These are phyloP conservation scores for Laterallus jamaicensis DNA, from an alignment of 2,113 vertebrate genomes.

Conservation along the genomic window DNA sequence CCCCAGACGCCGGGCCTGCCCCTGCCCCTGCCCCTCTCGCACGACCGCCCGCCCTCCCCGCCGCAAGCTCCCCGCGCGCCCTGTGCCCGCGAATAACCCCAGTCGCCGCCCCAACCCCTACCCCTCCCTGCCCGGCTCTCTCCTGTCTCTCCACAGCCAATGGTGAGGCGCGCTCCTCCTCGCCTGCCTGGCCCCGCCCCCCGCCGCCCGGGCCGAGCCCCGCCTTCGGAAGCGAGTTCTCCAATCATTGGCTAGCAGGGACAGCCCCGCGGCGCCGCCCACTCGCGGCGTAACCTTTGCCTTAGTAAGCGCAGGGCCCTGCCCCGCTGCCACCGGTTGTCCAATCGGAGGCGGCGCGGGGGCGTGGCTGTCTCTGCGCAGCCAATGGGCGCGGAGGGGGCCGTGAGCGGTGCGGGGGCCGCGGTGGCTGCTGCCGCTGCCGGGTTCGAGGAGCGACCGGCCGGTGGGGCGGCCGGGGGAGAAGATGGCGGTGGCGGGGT, in stretches of 20 bases:
- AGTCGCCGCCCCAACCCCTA: neutral
- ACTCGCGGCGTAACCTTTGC: constrained; percentile 49
- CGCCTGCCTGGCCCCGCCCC: neutral
- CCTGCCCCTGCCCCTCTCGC: neutral
- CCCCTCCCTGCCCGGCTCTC: constrained; percentile 61
- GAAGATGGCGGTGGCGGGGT: constrained; percentile 69
- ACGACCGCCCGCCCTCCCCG: accelerated
- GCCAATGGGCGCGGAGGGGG: constrained; percentile 19
- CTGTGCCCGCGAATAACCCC: constrained; percentile 76
- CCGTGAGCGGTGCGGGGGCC: neutral
- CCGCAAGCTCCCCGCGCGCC: neutral
- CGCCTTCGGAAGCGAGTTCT: neutral
- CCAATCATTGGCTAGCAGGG: neutral
- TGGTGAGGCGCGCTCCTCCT: constrained; percentile 6
- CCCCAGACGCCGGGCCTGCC: neutral
- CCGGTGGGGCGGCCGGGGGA: constrained; percentile 44
- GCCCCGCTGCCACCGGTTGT: neutral
- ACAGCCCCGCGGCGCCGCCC: neutral
- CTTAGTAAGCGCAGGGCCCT: constrained; percentile 21
- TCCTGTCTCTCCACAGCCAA: constrained; percentile 74
- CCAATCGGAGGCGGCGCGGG: neutral
- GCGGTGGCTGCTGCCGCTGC: neutral
- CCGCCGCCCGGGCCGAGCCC: neutral
- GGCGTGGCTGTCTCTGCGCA: neutral
- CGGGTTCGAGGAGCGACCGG: neutral